Conservation (phyloP, 2,113 vertebrate species). For the Pelobates fuscus region DNA sequence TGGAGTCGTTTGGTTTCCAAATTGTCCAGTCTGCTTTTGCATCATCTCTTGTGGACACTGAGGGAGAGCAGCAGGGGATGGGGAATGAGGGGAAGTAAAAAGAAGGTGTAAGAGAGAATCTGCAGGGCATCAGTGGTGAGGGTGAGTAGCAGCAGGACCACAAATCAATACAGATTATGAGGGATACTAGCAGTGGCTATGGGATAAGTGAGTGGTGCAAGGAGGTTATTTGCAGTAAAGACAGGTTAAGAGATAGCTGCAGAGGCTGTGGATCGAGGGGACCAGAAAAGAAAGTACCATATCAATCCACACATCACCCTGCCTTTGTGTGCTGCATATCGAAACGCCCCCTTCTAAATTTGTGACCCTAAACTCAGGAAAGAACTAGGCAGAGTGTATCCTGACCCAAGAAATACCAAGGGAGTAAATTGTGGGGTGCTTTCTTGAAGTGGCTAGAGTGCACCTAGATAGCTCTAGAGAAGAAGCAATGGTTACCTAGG, state of each 20-base stretch:
- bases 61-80: conserved; percentile 87
- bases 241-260: neutral
- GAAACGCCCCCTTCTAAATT: neutral
- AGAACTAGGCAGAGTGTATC: neutral
- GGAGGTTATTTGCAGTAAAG: neutral
- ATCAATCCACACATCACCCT: neutral
- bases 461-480: neutral
- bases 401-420: neutral
- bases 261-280: neutral
- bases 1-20: conserved; percentile 98
- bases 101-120: neutral
- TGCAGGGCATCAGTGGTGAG: neutral
- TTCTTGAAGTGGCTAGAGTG: neutral
- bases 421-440: neutral
- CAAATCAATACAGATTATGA: neutral
- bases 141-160: neutral
- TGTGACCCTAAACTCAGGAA: neutral
- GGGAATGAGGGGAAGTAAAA: conserved; percentile 90
- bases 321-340: neutral
- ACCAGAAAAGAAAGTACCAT: neutral
- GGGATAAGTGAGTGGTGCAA: neutral
- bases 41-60: conserved; percentile 91
- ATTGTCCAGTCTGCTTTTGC: conserved; percentile 98
- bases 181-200: neutral
- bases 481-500: neutral